phyloP scores from a whole-genome alignment of 1,140 invertebrate genomes.

The Ceratina australensis region DNA sequence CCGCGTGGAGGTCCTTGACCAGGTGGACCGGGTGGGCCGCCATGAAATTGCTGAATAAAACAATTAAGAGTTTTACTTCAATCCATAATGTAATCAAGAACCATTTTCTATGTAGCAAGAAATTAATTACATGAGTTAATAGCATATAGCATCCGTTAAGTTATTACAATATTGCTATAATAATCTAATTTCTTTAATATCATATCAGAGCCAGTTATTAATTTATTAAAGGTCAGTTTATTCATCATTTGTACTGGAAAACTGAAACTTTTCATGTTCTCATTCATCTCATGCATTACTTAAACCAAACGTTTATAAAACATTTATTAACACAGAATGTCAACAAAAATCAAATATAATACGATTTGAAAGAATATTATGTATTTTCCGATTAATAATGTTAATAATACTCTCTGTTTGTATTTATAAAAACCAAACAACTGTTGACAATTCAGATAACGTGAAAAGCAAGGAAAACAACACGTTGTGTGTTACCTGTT shows the following conservation, averaged over 20 bases:
- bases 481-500: slow-evolving; percentile 53
- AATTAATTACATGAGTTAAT: neutral
- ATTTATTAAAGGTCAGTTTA: neutral
- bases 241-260: neutral
- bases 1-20: slow-evolving; percentile 83
- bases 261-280: slow-evolving; percentile 37
- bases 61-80: slow-evolving; percentile 47
- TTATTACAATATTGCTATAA: slow-evolving; percentile 1
- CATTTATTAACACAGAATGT: neutral
- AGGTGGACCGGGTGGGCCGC: slow-evolving; percentile 83
- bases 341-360: neutral
- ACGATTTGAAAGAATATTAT: neutral
- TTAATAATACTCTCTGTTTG: neutral
- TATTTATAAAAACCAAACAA: slow-evolving; percentile 29
- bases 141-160: neutral
- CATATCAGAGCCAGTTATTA: slow-evolving; percentile 39
- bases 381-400: neutral
- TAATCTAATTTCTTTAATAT: too few species aligned
- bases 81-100: slow-evolving; percentile 38
- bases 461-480: slow-evolving; percentile 60
- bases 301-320: neutral
- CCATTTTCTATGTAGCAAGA: slow-evolving; percentile 27
- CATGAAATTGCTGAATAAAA: slow-evolving; percentile 80
- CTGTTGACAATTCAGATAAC: slow-evolving; percentile 26
- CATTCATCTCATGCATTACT: slow-evolving; percentile 32